Evolutionary conservation across 2,113 vertebrate species (phyloP).

Genomic region (Alouatta palliata): DNA sequence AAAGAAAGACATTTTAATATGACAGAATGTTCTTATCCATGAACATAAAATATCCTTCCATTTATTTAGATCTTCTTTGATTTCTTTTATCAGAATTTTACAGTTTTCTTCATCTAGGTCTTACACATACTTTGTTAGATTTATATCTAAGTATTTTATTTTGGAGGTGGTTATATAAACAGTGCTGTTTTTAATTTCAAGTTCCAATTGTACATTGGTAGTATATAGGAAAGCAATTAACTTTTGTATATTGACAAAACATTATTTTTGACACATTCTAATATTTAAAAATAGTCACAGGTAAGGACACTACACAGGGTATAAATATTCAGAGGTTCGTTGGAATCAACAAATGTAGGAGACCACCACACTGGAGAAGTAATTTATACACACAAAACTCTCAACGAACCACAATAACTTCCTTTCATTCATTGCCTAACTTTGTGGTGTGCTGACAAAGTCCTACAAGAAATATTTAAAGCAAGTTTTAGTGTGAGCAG

Average conservation of each 20-base stretch:
- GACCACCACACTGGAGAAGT: neutral
- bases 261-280: neutral
- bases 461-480: neutral
- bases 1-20: neutral
- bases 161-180: neutral
- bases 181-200: neutral
- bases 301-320: neutral
- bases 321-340: neutral
- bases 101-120: neutral
- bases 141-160: neutral
- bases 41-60: neutral
- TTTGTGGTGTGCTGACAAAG: no score
- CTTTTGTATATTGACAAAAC: neutral
- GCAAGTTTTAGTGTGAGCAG: neutral
- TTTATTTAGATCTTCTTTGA: neutral
- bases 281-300: neutral
- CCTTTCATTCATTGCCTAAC: neutral
- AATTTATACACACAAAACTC: neutral
- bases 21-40: neutral
- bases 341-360: neutral
- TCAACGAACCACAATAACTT: neutral
- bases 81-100: neutral
- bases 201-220: neutral
- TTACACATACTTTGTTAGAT: neutral
- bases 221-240: neutral